Percentiles rank a stretch among this genome's conserved stretches.
Conservation (phyloP, 2,888 invertebrate species). For the Erpobdella octoculata region DNA sequence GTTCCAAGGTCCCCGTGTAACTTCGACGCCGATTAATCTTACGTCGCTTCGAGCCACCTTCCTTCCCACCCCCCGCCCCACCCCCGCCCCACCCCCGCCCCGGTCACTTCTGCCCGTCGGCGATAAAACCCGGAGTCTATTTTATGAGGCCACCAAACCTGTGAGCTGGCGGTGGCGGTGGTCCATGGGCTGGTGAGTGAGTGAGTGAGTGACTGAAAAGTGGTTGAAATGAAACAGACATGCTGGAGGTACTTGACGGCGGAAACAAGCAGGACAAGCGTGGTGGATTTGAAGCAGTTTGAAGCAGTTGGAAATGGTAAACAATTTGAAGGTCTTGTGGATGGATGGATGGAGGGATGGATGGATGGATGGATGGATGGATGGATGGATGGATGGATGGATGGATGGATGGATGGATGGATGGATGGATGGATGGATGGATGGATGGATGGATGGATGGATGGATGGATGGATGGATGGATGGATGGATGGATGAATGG, state of each 20-base stretch:
- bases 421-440: background rate
- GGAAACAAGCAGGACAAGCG: no score
- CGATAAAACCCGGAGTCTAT: background rate
- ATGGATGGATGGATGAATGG: no score
- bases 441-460: no score
- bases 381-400: background rate
- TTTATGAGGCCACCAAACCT: background rate
- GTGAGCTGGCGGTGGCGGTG: background rate
- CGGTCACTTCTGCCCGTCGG: background rate
- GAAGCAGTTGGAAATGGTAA: no score
- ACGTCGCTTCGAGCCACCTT: background rate
- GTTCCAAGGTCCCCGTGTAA: background rate
- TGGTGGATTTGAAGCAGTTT: no score
- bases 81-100: no score
- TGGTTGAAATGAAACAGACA: background rate
- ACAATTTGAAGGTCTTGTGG: no score
- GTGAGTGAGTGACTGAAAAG: background rate
- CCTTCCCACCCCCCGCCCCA: no score
- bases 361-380: background rate
- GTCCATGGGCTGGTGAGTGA: background rate
- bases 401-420: slow-evolving; percentile 1
- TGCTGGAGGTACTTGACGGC: no score
- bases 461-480: no score
- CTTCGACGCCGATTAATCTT: background rate
- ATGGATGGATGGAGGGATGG: no score